Conservation (phyloP, 2,888 invertebrate genomes). For the Drosophila subsilvestris region DNA sequence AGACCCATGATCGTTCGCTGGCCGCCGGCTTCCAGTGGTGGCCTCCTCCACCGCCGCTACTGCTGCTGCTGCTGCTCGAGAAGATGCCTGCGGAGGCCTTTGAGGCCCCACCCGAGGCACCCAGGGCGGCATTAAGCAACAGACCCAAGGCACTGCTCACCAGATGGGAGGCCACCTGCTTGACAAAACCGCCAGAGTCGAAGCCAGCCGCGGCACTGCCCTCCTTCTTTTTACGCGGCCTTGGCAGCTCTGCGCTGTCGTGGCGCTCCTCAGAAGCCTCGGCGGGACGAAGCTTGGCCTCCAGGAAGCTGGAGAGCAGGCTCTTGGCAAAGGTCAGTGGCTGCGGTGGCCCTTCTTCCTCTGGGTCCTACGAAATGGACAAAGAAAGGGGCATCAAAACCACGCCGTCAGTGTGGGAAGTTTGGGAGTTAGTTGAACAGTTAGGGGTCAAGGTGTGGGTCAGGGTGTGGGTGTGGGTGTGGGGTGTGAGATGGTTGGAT, state of each 20-base stretch:
- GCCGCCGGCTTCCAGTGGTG: constrained; percentile 55
- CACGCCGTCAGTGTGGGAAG: too few species aligned
- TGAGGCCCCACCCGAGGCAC: constrained; percentile 82
- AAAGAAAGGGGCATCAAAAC: neutral
- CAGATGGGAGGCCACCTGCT: constrained; percentile 81
- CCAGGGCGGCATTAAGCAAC: constrained; percentile 81
- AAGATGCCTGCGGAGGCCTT: constrained; percentile 77
- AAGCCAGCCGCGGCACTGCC: constrained; percentile 53
- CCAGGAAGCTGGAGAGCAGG: constrained; percentile 77
- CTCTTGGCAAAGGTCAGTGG: constrained; percentile 81
- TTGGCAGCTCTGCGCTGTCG: constrained; percentile 45
- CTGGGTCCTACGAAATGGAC: constrained; percentile 79
- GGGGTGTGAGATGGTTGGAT: constrained; percentile 28
- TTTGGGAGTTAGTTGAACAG: constrained; percentile 52
- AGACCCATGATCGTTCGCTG: constrained; percentile 29
- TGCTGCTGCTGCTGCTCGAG: constrained; percentile 48
- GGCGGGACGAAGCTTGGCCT: constrained; percentile 77
- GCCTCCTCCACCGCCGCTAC: constrained; percentile 23
- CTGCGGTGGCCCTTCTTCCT: constrained; percentile 83
- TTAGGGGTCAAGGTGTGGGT: constrained; percentile 4
- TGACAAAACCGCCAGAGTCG: constrained; percentile 82
- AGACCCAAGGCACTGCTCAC: constrained; percentile 81
- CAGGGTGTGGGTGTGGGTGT: neutral
- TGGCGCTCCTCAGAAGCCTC: constrained; percentile 69
- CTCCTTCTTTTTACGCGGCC: constrained; percentile 45